These are phyloP conservation scores for Podilymbus podiceps DNA, from an alignment of 2,113 vertebrate genomes.

Conservation along the genomic window DNA sequence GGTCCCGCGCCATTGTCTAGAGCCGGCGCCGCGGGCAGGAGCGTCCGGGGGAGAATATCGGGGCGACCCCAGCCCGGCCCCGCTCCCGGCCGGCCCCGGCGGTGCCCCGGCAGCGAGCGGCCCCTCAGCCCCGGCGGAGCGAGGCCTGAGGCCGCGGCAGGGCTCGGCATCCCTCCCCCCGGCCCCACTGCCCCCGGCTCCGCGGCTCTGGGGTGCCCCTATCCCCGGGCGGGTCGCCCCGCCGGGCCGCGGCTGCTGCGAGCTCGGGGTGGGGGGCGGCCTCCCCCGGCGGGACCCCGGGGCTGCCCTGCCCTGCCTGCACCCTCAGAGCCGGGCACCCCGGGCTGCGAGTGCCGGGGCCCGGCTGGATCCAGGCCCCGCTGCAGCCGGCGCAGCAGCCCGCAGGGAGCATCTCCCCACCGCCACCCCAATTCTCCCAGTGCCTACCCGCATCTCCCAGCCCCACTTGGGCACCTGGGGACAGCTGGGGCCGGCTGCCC, in stretches of 20 bases:
- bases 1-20: slow-evolving; percentile 6
- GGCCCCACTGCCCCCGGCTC: background rate
- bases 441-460: background rate
- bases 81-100: background rate
- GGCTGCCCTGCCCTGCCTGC: background rate
- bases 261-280: background rate
- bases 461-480: background rate
- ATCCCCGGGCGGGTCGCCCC: background rate
- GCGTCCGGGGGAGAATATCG: background rate
- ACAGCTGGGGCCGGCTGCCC: background rate
- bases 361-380: background rate
- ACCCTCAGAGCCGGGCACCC: background rate
- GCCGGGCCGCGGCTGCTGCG: background rate
- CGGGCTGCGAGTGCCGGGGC: background rate
- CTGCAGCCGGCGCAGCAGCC: background rate
- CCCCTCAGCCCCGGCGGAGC: background rate
- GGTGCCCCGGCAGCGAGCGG: background rate
- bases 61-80: background rate
- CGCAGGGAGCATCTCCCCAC: background rate
- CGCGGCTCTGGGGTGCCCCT: background rate
- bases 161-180: background rate
- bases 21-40: background rate
- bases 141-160: background rate
- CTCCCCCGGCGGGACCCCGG: background rate
- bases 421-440: background rate